phyloP scores from a whole-genome alignment of 2,113 vertebrate genomes.

The Periophthalmodon schlosseri region DNA sequence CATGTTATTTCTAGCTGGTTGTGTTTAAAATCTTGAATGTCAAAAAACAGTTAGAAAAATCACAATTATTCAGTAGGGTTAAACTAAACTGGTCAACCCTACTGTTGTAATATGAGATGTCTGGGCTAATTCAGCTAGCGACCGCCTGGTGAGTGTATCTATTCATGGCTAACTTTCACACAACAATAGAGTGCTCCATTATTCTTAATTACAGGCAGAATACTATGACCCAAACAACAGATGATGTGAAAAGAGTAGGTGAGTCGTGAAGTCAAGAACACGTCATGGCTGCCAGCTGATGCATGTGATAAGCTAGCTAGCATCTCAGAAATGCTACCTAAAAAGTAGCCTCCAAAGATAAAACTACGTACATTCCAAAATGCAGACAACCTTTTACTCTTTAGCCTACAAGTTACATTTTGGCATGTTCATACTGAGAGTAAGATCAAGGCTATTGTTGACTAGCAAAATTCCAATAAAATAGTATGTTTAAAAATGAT shows the following conservation, averaged over 20 bases:
- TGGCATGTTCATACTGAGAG: not conserved
- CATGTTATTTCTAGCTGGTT: no score
- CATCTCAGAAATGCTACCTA: not conserved
- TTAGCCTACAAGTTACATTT: no score
- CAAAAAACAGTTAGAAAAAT: no score
- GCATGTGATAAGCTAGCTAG: not conserved
- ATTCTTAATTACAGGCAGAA: constrained; percentile 60
- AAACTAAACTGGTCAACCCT: not conserved
- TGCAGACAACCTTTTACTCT: not conserved
- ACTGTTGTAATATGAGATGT: constrained; percentile 41
- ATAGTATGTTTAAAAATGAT: no score
- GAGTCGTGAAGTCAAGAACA: constrained; percentile 15
- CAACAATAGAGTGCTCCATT: constrained; percentile 45
- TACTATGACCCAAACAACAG: constrained; percentile 59
- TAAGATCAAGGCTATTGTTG: not conserved
- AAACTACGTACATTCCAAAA: not conserved
- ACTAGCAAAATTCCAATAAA: no score
- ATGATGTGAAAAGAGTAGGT: constrained; percentile 21
- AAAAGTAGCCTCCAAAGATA: not conserved
- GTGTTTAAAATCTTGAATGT: no score
- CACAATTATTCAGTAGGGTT: no score
- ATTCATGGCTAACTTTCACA: constrained; percentile 49
- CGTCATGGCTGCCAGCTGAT: constrained; percentile 8
- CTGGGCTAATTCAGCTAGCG: constrained; percentile 21
- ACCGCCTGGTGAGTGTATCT: constrained; percentile 35